Evolutionary conservation across 2,113 vertebrate species (phyloP).

Genomic region (Xiphophorus maculatus): DNA sequence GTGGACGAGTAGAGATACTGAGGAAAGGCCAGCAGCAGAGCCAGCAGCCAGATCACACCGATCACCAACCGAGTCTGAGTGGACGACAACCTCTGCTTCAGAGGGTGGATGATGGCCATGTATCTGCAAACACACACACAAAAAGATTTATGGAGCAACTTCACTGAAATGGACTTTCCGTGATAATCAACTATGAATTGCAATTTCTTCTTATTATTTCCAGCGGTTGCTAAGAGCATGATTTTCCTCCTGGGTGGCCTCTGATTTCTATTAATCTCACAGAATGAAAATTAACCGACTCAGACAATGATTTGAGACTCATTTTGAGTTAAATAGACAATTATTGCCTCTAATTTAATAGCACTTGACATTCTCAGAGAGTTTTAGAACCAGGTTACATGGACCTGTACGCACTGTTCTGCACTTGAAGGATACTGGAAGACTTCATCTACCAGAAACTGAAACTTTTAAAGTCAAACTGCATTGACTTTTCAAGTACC

Average conservation of each 20-base stretch:
- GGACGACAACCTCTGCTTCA: conserved; percentile 57
- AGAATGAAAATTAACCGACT: background rate
- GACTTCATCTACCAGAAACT: background rate
- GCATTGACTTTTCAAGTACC: too few species aligned
- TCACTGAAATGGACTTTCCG: background rate
- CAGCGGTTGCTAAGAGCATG: background rate
- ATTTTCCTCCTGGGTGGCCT: background rate
- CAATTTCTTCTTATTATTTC: background rate
- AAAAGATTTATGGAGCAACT: background rate
- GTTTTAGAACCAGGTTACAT: background rate
- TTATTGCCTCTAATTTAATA: background rate
- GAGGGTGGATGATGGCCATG: conserved; percentile 65
- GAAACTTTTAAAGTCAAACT: background rate
- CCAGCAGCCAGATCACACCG: conserved; percentile 55
- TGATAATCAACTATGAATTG: background rate
- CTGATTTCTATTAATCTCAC: conserved; percentile 7
- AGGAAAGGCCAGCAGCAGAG: conserved; percentile 63
- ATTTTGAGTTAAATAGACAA: background rate
- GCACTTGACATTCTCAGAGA: background rate
- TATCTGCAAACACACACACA: conserved; percentile 43
- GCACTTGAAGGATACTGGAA: background rate
- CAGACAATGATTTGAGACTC: background rate
- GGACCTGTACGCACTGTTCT: background rate
- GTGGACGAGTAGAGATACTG: conserved; percentile 61
- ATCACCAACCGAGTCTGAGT: conserved; percentile 50